These are phyloP conservation scores for Myocastor coypus DNA, from an alignment of 2,113 vertebrate species.

Conservation along the genomic window DNA sequence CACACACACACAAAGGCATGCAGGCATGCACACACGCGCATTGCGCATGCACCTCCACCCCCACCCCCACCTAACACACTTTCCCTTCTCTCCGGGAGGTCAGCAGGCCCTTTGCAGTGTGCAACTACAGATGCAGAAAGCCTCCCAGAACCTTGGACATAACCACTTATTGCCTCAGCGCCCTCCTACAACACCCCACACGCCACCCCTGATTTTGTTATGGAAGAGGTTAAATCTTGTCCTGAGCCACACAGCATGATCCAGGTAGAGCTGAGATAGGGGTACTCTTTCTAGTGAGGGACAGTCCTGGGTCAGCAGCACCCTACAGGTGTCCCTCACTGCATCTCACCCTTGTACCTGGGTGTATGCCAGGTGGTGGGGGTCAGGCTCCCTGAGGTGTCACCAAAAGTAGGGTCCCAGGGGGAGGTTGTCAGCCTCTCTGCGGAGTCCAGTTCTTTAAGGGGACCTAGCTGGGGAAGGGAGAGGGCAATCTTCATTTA, in stretches of 20 bases:
- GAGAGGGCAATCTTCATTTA: conserved; percentile 86
- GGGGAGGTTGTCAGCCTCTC: conserved; percentile 55
- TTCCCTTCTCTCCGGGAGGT: neutral
- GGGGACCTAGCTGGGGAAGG: conserved; percentile 22
- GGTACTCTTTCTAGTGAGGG: neutral
- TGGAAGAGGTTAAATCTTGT: neutral
- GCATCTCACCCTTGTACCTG: neutral
- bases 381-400: neutral
- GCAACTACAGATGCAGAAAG: neutral
- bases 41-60: too few species aligned
- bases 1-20: neutral
- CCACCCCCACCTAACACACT: neutral
- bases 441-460: conserved; percentile 79
- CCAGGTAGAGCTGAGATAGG: neutral
- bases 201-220: neutral
- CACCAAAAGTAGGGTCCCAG: fast-evolving
- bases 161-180: neutral
- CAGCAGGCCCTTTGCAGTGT: neutral
- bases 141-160: neutral
- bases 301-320: neutral
- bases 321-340: neutral
- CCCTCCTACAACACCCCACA: neutral
- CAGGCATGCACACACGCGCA: too few species aligned
- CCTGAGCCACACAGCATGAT: neutral
- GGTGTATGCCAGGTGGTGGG: fast-evolving